These are phyloP conservation scores for Zapornia atra DNA, from an alignment of 2,113 vertebrate genomes.

Conservation along the genomic window DNA sequence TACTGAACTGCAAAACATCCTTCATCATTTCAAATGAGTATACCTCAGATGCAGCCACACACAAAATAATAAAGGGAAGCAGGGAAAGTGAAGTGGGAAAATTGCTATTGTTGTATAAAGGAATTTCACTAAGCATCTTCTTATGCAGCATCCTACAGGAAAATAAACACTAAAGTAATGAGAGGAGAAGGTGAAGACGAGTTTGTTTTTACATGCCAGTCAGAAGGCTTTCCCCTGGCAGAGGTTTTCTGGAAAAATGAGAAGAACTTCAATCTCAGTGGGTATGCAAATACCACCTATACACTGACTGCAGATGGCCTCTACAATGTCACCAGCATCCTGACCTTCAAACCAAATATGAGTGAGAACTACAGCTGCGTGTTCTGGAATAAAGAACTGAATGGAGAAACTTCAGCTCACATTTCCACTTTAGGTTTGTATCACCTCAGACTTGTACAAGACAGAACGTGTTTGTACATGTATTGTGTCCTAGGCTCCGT, in stretches of 20 bases:
- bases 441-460: not conserved
- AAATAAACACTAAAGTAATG: slow-evolving; percentile 46
- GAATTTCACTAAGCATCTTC: not conserved
- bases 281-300: slow-evolving; percentile 63
- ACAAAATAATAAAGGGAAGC: not conserved
- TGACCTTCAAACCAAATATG: slow-evolving; percentile 60
- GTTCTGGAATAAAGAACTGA: slow-evolving; percentile 70
- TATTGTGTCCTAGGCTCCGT: not conserved
- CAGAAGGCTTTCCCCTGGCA: slow-evolving; percentile 81
- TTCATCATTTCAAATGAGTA: not conserved
- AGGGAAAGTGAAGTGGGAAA: not conserved
- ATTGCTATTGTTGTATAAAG: not conserved
- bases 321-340: slow-evolving; percentile 79
- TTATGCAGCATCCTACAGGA: slow-evolving; percentile 71
- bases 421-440: slow-evolving; percentile 31
- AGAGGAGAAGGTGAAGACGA: slow-evolving; percentile 46
- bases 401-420: slow-evolving; percentile 43
- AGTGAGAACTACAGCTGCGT: slow-evolving; percentile 81
- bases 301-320: slow-evolving; percentile 69
- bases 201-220: slow-evolving; percentile 79
- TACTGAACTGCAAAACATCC: not conserved
- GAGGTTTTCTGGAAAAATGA: slow-evolving; percentile 78
- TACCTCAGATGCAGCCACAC: not conserved
- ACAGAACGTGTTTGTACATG: not conserved
- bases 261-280: slow-evolving; percentile 26